Base-by-base conservation (phyloP, 2,888 invertebrate species). In the Emmelina monodactyla region DNA sequence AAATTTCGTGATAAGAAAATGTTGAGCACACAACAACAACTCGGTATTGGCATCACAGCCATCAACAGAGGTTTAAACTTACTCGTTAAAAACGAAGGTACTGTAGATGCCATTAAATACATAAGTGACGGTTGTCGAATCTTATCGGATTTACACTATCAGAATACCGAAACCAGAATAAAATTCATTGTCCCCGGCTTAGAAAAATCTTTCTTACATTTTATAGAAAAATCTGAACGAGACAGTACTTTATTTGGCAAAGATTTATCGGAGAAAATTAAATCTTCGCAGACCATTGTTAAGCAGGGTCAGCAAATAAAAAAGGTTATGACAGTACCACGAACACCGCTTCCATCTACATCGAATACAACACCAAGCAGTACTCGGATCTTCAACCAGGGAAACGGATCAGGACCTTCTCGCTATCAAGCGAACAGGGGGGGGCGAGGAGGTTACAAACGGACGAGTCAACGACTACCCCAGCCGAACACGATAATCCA, bases 261-360 rank as follows among this genome's bases (percentile, higher is more conserved):
- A 2, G 30, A 32, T 3, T 19, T 42, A n/a, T 16, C 35, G 10
- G 43, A 46, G n/a, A 42, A 41, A 34, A 45, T 45, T 3, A 40
- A 45, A 32, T 36, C 40, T 4, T 30, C 41, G 2, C 43, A 42
- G 16, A 25, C 38, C 2, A 38, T 43, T 10, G 38, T 40, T n/a
- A 41, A 40, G 16, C 41, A 43, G 22, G 43, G 43, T 25, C 25
- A 25, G 11, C 25, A 25, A 11, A 7, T 25, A 3, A 25, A 11
- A 25, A 19, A 19, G 9, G 9, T 9, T 19, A 19, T 19, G 9
- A 19, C 19, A 6, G 5, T 9, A 9, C 19, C 5, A 19, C 5
- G 19, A 19, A 5, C 19, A 5, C 9, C 19, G 9, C 6, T 19
- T 9, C 19, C 19, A 6, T 6, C 5, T 5, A 19, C 19, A 19